Base-by-base conservation (phyloP, 2,113 vertebrate genomes). In the Lagopus muta region DNA sequence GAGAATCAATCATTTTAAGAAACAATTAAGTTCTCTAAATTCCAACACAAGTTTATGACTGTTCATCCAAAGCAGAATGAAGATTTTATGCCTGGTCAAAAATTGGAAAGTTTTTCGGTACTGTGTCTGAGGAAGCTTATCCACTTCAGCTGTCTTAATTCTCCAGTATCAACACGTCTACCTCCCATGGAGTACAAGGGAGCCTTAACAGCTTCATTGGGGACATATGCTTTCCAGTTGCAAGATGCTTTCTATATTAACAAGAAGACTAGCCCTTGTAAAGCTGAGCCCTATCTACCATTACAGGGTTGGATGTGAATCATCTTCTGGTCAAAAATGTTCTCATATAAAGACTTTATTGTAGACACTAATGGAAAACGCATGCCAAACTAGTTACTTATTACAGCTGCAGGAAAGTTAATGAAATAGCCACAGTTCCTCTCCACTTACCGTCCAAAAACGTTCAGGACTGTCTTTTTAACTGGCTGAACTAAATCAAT, bases 401-500 rank as follows among this genome's bases (percentile, higher is more conserved):
- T 83, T 95, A 92, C 74, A 96, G 70, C 57, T 75, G 82, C 78
- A 95, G 54, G 81, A 95, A 97, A 96, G 75, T 83, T 95, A 97
- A 95, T 91, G 92, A 96, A 97, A 89, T 94, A 95, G 77, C 75
- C 91, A 65, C 17, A 2, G 62, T 92, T 90, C 89, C 92, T 97
- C 73, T 45, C 45, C 71, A 77, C 73, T 96, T 94, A 97, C 81
- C 80, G 6, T 78, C 82, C 85, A 73, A 91, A 95, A 97, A 93
- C 96, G 91, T 90, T 94, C 83, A 61, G 87, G 64, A 55, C 85
- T 82, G 69, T 60, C 90, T 96, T 91, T 97, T 84, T 94, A 97
- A 97, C 81, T 96, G 93, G 83, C 93, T 90, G 57, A 96, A 92
- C 82, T 95, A 97, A 97, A 96, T 95, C 88, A 95, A 96, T 98